Evolutionary conservation across 2,888 invertebrate genomes (phyloP), one percentile per base, ranked within the genome.

Genomic region (Linnaemya vulpina): DNA sequence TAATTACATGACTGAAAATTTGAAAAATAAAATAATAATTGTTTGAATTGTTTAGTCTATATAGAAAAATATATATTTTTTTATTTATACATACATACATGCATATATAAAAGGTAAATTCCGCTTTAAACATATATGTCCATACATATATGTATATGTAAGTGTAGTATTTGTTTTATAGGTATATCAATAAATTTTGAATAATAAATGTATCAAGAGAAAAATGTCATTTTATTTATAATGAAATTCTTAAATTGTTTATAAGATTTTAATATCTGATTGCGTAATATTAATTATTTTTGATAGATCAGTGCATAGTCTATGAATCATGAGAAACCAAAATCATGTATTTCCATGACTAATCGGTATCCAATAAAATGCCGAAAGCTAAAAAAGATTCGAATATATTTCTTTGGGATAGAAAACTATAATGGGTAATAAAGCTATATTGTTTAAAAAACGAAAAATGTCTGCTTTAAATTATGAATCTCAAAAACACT

Each of bases 21-120:
- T 30, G 25, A 49, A 49, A 73, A 49, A 15, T n/a, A 35, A 46
- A 51, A 46, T 25, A 74, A 49, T 4, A 30, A 2, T 11, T 70
- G 35, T 17, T 60, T 73, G 46, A 73, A 60, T 49, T 62, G 73
- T 35, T 74, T 62, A n/a, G n/a, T 11, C 15, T 58, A 30, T 30
- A 8, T 30, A 1, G 5, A 22, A 30, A 58, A 51, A 51, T 30
- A 51, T 22, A 10, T 53, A 3, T 10, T 22, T 10, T n/a, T n/a
- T n/a, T 51, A n/a, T n/a, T n/a, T n/a, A n/a, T n/a, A n/a, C n/a
- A n/a, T n/a, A n/a, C n/a, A n/a, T n/a, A n/a, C n/a, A 20, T 11
- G 51, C n/a, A 53, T 0, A 30, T 25, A 55, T n/a, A 25, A 58
- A 53, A 76, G 40, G 65, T 53, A 65, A 76, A 20, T 65, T 76